Conservation (phyloP, 2,797 vertebrate species). For the Micrastur ruficollis region DNA sequence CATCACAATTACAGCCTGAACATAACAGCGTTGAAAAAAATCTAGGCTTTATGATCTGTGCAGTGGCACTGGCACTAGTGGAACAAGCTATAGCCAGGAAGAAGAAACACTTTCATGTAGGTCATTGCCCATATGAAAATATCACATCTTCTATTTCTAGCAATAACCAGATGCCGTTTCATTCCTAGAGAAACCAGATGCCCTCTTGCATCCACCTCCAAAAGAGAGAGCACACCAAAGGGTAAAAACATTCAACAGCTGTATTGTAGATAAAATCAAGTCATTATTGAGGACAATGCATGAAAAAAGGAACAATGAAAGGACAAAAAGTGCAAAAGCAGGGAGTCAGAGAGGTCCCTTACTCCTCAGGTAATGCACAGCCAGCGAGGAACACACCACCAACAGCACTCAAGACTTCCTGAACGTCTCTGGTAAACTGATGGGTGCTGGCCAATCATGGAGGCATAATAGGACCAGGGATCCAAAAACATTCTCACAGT, state of each 20-base stretch:
- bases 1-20: not conserved
- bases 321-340: not conserved
- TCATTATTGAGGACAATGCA: not conserved
- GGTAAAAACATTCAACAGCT: not conserved
- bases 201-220: not conserved
- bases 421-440: not conserved
- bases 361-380: not conserved
- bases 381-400: not conserved
- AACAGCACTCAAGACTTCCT: not conserved
- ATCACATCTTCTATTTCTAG: not conserved
- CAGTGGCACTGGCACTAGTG: not conserved
- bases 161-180: not conserved
- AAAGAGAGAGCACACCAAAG: not conserved
- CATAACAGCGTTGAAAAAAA: not conserved
- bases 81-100: not conserved
- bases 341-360: not conserved
- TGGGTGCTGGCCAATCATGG: not conserved
- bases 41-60: not conserved
- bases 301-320: not conserved
- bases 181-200: not conserved
- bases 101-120: not conserved
- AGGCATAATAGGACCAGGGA: not conserved
- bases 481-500: not conserved
- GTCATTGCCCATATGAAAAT: not conserved
- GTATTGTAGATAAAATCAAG: not conserved